These are phyloP conservation scores for Phrixothrix hirtus DNA, from an alignment of 2,888 invertebrate genomes.

Conservation along the genomic window DNA sequence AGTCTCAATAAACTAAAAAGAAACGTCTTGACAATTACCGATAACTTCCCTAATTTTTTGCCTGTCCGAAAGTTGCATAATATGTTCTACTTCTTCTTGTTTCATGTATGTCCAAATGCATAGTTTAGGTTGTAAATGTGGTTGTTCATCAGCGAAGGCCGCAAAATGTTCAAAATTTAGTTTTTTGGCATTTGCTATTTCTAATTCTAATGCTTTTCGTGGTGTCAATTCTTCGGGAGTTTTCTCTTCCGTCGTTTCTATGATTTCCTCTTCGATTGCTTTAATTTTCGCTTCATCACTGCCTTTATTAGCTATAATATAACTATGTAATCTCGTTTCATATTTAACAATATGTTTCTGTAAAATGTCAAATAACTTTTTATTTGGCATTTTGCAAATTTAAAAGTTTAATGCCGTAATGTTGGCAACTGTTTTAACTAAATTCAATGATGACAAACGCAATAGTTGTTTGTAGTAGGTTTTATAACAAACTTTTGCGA, in stretches of 20 bases:
- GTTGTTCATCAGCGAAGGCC: conserved; percentile 17
- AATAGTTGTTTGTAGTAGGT: no score
- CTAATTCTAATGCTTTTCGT: background rate
- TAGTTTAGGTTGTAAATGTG: conserved; percentile 37
- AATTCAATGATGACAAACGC: conserved; percentile 1
- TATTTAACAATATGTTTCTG: conserved; percentile 30
- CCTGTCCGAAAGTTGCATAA: conserved; percentile 37
- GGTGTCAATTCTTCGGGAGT: background rate
- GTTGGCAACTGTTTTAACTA: conserved; percentile 6
- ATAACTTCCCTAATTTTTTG: conserved; percentile 41
- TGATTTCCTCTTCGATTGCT: background rate
- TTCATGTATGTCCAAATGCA: conserved; percentile 47
- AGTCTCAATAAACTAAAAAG: no score
- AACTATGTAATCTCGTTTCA: conserved; percentile 33
- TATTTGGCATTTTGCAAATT: conserved; percentile 23
- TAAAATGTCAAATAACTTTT: conserved; percentile 33
- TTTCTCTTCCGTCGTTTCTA: background rate
- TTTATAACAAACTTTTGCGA: no score
- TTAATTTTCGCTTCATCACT: background rate
- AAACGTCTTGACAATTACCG: no score
- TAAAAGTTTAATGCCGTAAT: conserved; percentile 3
- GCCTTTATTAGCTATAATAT: conserved; percentile 2
- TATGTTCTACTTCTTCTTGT: conserved; percentile 40
- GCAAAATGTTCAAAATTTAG: conserved; percentile 13
- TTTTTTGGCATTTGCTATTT: background rate